phyloP scores from a whole-genome alignment of 2,113 vertebrate genomes.

The Camelus bactrianus region DNA sequence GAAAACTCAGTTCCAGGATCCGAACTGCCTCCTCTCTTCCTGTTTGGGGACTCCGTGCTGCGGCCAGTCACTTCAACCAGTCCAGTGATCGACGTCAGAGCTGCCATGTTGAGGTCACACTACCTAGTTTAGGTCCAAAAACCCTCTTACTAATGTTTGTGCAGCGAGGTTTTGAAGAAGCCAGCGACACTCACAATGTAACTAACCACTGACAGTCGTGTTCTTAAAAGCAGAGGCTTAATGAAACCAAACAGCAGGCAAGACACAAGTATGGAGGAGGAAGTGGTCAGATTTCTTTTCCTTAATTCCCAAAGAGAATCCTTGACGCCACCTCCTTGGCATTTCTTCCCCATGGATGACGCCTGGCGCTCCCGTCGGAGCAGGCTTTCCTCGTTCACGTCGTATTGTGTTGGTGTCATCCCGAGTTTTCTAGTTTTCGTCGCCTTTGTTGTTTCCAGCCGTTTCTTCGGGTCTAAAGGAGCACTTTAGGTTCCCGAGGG shows the following conservation, averaged over 20 bases:
- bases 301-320: not conserved
- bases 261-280: not conserved
- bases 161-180: not conserved
- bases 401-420: not conserved
- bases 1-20: not conserved
- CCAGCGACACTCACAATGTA: no score
- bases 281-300: not conserved
- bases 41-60: rapidly evolving
- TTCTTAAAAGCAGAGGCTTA: not conserved
- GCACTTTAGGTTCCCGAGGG: not conserved
- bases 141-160: not conserved
- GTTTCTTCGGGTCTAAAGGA: no score
- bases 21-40: not conserved
- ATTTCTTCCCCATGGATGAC: not conserved
- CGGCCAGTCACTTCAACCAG: rapidly evolving
- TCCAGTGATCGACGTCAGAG: no score
- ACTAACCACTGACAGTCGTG: not conserved
- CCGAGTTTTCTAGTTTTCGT: not conserved
- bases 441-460: not conserved
- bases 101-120: no score
- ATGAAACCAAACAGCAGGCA: not conserved
- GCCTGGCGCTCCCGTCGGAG: not conserved
- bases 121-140: not conserved
- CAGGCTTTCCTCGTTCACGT: not conserved
- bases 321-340: not conserved